phyloP scores from a whole-genome alignment of 2,797 vertebrate genomes.

The Pipistrellus pygmaeus region DNA sequence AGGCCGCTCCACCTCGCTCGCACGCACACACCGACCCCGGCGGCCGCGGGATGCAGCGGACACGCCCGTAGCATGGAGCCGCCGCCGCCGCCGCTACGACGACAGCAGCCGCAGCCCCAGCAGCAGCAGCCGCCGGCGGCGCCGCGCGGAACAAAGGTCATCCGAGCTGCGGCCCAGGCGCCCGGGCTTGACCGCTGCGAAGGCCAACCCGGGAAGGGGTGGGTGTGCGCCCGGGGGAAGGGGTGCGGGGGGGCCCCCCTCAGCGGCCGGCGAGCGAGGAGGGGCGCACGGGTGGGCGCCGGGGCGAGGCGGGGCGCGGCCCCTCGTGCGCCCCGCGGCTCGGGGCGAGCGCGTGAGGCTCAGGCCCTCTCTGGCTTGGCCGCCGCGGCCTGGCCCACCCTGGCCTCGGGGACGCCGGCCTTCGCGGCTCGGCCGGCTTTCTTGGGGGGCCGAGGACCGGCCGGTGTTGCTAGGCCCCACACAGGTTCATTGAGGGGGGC shows the following conservation, averaged over 20 bases:
- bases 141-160: conserved; percentile 79
- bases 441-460: conserved; percentile 27
- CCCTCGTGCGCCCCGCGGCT: conserved; percentile 68
- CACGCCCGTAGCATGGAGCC: conserved; percentile 79
- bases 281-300: conserved; percentile 59
- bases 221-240: conserved; percentile 72
- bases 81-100: conserved; percentile 48
- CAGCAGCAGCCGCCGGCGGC: conserved; percentile 75
- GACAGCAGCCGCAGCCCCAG: conserved; percentile 58
- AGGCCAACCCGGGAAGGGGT: conserved; percentile 75
- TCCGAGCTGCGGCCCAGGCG: conserved; percentile 76
- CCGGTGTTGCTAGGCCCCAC: conserved; percentile 72
- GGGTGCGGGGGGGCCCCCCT: background rate
- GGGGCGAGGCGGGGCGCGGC: conserved; percentile 36
- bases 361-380: conserved; percentile 65
- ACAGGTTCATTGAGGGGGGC: conserved; percentile 71
- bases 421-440: conserved; percentile 44
- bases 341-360: conserved; percentile 44
- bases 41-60: conserved; percentile 77
- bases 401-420: conserved; percentile 60
- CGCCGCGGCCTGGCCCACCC: conserved; percentile 62
- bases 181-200: conserved; percentile 78
- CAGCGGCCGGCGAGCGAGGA: conserved; percentile 10
- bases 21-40: conserved; percentile 77
- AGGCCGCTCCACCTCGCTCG: conserved; percentile 73